phyloP scores from a whole-genome alignment of 2,888 invertebrate genomes.

The Drosophila infuscata region DNA sequence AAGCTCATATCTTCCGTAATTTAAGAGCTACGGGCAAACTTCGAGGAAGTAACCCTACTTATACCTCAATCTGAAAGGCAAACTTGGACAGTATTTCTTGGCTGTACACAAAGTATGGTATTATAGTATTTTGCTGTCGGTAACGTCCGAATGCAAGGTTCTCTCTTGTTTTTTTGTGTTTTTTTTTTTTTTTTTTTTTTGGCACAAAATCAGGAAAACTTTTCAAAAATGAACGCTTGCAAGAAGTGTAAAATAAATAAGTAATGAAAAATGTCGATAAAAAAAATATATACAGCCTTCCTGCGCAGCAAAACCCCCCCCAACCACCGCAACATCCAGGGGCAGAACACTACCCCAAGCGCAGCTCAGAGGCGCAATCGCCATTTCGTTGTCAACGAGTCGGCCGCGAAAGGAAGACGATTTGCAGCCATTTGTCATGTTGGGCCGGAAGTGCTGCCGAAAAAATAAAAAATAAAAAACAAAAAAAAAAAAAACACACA shows the following conservation, averaged over 20 bases:
- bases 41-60: too few relatives aligned
- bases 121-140: too few relatives aligned
- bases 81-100: too few relatives aligned
- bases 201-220: slow-evolving; percentile 10
- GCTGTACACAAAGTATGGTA: too few relatives aligned
- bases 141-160: too few relatives aligned
- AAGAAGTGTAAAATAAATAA: slow-evolving; percentile 75
- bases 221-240: slow-evolving; percentile 36
- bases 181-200: background rate
- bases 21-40: too few relatives aligned
- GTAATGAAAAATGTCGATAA: slow-evolving; percentile 77
- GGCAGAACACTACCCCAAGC: background rate
- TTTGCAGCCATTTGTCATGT: slow-evolving; percentile 81
- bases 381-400: slow-evolving; percentile 73
- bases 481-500: slow-evolving; percentile 41
- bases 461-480: slow-evolving; percentile 47
- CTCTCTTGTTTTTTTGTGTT: background rate
- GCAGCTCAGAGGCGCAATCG: slow-evolving; percentile 17
- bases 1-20: too few relatives aligned
- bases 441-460: slow-evolving; percentile 63
- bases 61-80: too few relatives aligned
- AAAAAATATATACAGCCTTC: slow-evolving; percentile 34
- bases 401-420: slow-evolving; percentile 80
- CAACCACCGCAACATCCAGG: background rate
- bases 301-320: background rate